These are phyloP conservation scores for Thymallus thymallus DNA, from an alignment of 2,113 vertebrate species.

Conservation along the genomic window DNA sequence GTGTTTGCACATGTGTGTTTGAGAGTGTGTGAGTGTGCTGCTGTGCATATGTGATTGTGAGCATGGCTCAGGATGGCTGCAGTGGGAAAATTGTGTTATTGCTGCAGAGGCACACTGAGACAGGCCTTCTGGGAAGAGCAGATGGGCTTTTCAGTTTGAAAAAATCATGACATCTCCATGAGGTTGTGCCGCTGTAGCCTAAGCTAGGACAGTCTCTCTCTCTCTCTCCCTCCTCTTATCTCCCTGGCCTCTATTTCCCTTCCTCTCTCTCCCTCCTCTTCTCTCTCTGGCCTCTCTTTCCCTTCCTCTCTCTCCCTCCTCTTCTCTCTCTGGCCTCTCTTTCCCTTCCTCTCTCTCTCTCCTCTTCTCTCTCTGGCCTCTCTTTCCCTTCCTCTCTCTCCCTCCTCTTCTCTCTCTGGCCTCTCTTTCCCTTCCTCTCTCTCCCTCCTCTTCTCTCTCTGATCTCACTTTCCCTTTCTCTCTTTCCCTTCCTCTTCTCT, in stretches of 20 bases:
- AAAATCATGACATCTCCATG: constrained; percentile 54
- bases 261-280: not conserved
- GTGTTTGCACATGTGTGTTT: not conserved
- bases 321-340: not conserved
- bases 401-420: not conserved
- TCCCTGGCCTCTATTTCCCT: not conserved
- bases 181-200: constrained; percentile 54
- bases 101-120: constrained; percentile 58
- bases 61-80: constrained; percentile 48
- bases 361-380: not conserved
- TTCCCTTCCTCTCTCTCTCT: not conserved
- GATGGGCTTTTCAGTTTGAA: constrained; percentile 49
- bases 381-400: not conserved
- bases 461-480: too few relatives aligned
- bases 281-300: not conserved
- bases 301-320: too few relatives aligned
- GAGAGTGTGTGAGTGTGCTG: constrained; percentile 28
- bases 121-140: constrained; percentile 63
- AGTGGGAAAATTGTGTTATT: constrained; percentile 61
- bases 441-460: not conserved
- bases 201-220: constrained; percentile 26
- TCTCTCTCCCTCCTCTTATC: not conserved
- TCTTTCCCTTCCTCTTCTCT: not conserved
- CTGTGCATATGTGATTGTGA: constrained; percentile 37
- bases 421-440: not conserved